These are phyloP conservation scores for Sebastes reedi DNA, from an alignment of 2,797 vertebrate species.

Conservation along the genomic window DNA sequence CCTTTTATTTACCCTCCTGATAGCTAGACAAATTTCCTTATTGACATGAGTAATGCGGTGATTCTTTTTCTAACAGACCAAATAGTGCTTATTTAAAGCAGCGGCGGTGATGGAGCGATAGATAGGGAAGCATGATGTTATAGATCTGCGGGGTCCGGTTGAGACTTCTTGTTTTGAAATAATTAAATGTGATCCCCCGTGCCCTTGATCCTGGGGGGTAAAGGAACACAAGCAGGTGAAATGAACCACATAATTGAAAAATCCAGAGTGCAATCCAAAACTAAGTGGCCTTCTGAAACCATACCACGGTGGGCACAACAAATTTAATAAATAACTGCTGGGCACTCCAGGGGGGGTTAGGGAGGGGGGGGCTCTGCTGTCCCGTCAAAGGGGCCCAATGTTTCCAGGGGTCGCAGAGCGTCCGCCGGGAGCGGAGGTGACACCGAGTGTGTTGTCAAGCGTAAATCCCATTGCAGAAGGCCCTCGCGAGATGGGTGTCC, in stretches of 20 bases:
- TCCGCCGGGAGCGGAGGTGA: slow-evolving; percentile 83
- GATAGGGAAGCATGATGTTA: slow-evolving; percentile 62
- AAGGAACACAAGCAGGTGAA: slow-evolving; percentile 84
- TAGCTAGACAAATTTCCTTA: slow-evolving; percentile 80
- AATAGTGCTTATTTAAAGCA: slow-evolving; percentile 55
- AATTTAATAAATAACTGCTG: slow-evolving; percentile 88
- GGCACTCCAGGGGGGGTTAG: slow-evolving; percentile 61
- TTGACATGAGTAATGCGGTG: slow-evolving; percentile 75
- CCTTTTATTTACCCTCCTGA: slow-evolving; percentile 80
- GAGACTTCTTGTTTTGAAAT: slow-evolving; percentile 79
- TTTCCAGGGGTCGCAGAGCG: slow-evolving; percentile 76
- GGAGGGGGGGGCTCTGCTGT: slow-evolving; percentile 51
- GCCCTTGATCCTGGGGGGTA: slow-evolving; percentile 83
- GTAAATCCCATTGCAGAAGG: slow-evolving; percentile 86
- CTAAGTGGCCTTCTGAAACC: slow-evolving; percentile 86
- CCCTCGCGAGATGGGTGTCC: slow-evolving; percentile 85
- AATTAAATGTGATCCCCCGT: slow-evolving; percentile 83
- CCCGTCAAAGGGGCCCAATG: slow-evolving; percentile 83
- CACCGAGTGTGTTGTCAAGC: slow-evolving; percentile 89
- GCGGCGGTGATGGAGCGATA: slow-evolving; percentile 34
- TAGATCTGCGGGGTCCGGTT: slow-evolving; percentile 59
- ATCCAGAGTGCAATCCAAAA: slow-evolving; percentile 87
- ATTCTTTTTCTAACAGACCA: slow-evolving; percentile 46
- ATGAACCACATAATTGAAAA: slow-evolving; percentile 89
- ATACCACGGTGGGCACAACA: slow-evolving; percentile 83